phyloP scores from a whole-genome alignment of 2,113 vertebrate species.

The Theropithecus gelada region DNA sequence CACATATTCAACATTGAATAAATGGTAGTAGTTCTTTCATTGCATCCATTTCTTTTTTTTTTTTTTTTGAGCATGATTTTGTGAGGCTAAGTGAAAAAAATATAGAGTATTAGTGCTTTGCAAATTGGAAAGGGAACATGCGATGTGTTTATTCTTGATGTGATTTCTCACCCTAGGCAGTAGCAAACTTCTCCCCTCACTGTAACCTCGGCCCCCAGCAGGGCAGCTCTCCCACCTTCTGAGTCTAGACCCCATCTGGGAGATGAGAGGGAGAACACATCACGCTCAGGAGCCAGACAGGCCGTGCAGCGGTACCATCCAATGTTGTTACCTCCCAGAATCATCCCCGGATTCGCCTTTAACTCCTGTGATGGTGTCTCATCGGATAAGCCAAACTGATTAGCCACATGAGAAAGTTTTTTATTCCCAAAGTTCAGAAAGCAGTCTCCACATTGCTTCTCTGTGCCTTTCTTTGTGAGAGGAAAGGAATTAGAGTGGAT shows the following conservation, averaged over 20 bases:
- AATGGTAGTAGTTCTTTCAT: neutral
- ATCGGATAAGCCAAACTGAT: neutral
- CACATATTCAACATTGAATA: neutral
- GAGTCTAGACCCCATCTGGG: neutral
- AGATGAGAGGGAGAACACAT: neutral
- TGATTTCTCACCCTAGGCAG: neutral
- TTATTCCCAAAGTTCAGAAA: neutral
- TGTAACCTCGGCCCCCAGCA: fast-evolving
- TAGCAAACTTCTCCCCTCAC: neutral
- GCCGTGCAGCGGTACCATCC: fast-evolving
- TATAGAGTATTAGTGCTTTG: neutral
- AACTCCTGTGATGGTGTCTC: neutral
- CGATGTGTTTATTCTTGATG: neutral
- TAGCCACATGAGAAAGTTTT: neutral
- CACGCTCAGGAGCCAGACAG: neutral
- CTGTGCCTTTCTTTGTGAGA: slow-evolving; percentile 20
- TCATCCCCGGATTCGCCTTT: slow-evolving; percentile 15
- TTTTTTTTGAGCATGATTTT: neutral
- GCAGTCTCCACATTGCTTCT: slow-evolving; percentile 18
- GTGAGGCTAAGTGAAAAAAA: neutral
- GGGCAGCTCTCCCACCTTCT: neutral
- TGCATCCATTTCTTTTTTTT: neutral
- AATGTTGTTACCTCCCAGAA: neutral
- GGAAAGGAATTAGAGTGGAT: slow-evolving; percentile 21
- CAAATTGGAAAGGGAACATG: neutral